Base-by-base conservation (phyloP, 1,140 invertebrate genomes). In the Semibalanus balanoides region DNA sequence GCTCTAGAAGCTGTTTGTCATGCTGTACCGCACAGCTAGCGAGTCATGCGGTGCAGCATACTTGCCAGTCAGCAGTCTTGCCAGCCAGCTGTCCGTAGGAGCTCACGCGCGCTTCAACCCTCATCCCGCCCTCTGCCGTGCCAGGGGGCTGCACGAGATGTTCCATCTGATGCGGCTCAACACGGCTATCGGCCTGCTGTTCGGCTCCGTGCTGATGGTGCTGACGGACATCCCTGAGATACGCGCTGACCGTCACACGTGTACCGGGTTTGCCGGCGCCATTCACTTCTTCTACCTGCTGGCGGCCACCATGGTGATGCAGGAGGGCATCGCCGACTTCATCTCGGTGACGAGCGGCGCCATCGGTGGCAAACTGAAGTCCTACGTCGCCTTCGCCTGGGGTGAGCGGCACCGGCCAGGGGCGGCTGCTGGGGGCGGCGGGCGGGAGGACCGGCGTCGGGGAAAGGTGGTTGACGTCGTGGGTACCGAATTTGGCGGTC, bases 91-190 rank as follows among this genome's bases (percentile, higher is more conserved):
- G 35, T 74, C 35, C 35, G 70, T 14, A 31, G n/a, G 9, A 74
- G 74, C 35, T 40, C 70, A 28, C 3, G 9, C 17, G 30, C 17
- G 9, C 30, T 40, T 5, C 9, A 28, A 11, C n/a, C 3, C 69
- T 70, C 11, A 40, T 7, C 30, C 25, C 75, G 29, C 30, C 14
- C 77, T 29, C 51, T 0, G 74, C 28, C 31, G 40, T 76, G 74
- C 0, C 78, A 82, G 81, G 30, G 76, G 79, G 64, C 75, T 83
- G 22, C 80, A 81, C 51, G 82, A 82, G 75, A 81, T 81, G 74
- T 82, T 83, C 74, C 82, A 83, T 69, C 75, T 82, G 30, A 82
- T 83, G 70, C 79, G 82, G 7, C 30, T 82, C 25, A 80, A 82
- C 74, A 74, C 81, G 51, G 76, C 81, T 0, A 43, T 82, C 5